A percentile compares a stretch with the other conserved stretches of the same genome.
Evolutionary conservation across 2,113 vertebrate species (phyloP).

Genomic region (Prunella fulvescens): DNA sequence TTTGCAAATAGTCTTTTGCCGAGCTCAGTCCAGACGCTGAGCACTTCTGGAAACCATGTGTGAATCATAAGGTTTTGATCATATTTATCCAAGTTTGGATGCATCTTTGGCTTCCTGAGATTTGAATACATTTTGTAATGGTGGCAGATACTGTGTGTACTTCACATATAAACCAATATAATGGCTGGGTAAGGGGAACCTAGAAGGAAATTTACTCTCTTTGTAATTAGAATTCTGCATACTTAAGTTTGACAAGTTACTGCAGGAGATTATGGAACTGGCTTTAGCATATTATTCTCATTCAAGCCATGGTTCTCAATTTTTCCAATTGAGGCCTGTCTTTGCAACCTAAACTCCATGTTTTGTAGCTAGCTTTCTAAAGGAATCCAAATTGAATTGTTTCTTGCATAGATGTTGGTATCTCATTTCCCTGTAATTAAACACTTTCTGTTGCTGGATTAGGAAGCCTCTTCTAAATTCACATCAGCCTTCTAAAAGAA

Average conservation of each 20-base stretch:
- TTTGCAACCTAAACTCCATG: background rate
- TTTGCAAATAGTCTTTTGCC: background rate
- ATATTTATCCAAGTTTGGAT: background rate
- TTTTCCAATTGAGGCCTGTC: fast-evolving
- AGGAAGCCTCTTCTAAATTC: background rate
- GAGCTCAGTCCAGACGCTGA: background rate
- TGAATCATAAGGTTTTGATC: background rate
- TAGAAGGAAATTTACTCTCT: background rate
- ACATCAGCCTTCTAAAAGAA: background rate
- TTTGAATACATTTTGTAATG: background rate
- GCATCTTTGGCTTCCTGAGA: background rate
- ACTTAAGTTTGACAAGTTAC: background rate
- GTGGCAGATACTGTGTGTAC: background rate
- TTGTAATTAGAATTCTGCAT: background rate
- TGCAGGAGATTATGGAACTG: background rate
- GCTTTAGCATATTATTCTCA: background rate
- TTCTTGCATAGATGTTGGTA: background rate
- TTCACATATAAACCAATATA: background rate
- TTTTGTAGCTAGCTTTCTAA: background rate
- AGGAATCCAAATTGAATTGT: background rate
- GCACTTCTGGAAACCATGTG: background rate
- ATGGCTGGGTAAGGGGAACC: fast-evolving
- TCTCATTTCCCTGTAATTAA: background rate
- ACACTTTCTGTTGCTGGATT: background rate
- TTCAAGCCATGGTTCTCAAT: background rate